Conservation (phyloP, 2,888 invertebrate genomes). For the Nomada hirtipes region DNA sequence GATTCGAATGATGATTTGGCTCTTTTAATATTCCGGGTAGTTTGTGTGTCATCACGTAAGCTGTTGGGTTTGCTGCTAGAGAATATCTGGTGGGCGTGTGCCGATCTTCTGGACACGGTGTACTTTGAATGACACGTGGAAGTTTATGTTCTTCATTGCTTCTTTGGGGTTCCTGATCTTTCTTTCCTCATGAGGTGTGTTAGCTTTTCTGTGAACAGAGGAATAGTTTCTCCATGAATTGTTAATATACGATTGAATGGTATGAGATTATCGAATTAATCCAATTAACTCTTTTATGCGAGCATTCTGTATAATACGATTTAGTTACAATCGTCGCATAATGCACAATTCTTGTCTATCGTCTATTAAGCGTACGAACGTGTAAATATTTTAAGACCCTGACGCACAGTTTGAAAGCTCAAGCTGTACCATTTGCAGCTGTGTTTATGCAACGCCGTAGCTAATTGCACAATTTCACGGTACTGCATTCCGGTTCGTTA, state of each 20-base stretch:
- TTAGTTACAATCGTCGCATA: too few species aligned
- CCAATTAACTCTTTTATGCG: too few species aligned
- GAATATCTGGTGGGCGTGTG: conserved; percentile 51
- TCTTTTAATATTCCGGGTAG: not conserved
- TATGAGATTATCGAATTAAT: too few species aligned
- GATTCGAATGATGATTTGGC: not conserved
- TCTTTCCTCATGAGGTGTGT: conserved; percentile 6
- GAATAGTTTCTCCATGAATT: not conserved
- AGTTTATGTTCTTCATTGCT: conserved; percentile 45
- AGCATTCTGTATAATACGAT: too few species aligned
- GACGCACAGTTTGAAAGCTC: not conserved
- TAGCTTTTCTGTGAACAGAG: conserved; percentile 19
- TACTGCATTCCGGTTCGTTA: not conserved
- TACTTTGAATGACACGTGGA: conserved; percentile 17
- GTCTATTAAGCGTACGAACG: too few species aligned
- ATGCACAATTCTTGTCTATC: too few species aligned
- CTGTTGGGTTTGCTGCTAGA: not conserved
- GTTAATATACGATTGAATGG: not conserved
- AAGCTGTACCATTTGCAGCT: not conserved
- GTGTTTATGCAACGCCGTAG: not conserved
- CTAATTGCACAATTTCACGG: not conserved
- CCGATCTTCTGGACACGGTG: conserved; percentile 40
- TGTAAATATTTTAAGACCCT: not conserved
- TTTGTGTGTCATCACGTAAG: conserved; percentile 42
- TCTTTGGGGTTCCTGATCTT: not conserved